Evolutionary conservation across 2,888 invertebrate species (phyloP).

Genomic region (Mechanitis messenoides): DNA sequence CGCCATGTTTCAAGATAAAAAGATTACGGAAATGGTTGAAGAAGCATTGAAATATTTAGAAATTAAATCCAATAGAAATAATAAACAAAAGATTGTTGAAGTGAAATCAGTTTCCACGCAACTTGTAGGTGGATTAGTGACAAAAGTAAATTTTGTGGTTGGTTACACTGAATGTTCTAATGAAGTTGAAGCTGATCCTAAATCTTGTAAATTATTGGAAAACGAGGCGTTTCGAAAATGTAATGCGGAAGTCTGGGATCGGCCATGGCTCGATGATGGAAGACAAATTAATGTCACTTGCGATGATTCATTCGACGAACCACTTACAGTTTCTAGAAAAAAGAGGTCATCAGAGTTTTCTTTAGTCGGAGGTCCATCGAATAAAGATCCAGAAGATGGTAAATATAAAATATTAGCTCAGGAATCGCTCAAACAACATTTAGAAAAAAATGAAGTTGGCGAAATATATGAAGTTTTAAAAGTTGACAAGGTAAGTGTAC

Average conservation of each 20-base stretch:
- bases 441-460: constrained; percentile 26
- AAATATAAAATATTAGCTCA: constrained; percentile 35
- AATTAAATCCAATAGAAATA: constrained; percentile 47
- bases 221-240: constrained; percentile 48
- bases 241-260: constrained; percentile 69
- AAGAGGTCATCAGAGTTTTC: constrained; percentile 27
- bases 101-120: constrained; percentile 65
- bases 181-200: constrained; percentile 38
- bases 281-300: constrained; percentile 56
- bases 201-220: constrained; percentile 45
- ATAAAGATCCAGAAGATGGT: constrained; percentile 32
- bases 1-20: constrained; percentile 38
- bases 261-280: constrained; percentile 75
- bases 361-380: constrained; percentile 26
- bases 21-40: constrained; percentile 47
- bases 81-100: constrained; percentile 54
- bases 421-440: constrained; percentile 37
- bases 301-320: constrained; percentile 30
- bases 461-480: constrained; percentile 50
- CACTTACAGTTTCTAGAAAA: constrained; percentile 23
- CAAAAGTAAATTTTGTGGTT: constrained; percentile 76
- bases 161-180: constrained; percentile 74
- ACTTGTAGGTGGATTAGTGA: constrained; percentile 73
- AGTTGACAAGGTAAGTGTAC: constrained; percentile 49
- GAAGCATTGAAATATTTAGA: constrained; percentile 61